These are phyloP conservation scores for Choloepus didactylus DNA, from an alignment of 2,797 vertebrate species.

Conservation along the genomic window DNA sequence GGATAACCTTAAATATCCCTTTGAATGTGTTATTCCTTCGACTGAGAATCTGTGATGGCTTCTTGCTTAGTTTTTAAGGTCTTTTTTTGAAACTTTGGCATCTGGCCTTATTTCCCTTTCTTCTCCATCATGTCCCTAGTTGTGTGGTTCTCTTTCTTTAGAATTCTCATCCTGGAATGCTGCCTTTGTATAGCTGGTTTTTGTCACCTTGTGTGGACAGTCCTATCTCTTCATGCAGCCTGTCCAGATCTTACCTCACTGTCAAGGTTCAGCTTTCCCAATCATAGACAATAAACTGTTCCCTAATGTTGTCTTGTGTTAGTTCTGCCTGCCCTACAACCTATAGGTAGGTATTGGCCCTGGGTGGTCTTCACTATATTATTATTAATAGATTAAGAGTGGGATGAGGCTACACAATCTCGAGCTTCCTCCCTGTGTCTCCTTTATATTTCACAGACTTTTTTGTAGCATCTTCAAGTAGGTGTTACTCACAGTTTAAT, in stretches of 20 bases:
- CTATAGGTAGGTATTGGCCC: not conserved
- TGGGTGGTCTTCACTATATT: not conserved
- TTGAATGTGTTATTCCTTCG: not conserved
- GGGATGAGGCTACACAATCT: not conserved
- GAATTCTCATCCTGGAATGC: not conserved
- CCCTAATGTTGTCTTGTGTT: not conserved
- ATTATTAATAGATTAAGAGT: not conserved
- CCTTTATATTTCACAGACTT: not conserved
- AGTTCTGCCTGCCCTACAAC: not conserved
- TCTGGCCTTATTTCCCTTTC: not conserved
- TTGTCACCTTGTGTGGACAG: not conserved
- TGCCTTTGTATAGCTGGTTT: not conserved
- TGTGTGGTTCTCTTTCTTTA: not conserved
- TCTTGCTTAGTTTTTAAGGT: not conserved
- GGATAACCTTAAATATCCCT: not conserved
- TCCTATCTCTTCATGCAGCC: not conserved
- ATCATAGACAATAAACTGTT: not conserved
- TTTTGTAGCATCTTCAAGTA: not conserved
- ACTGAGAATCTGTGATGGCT: not conserved
- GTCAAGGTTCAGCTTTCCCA: not conserved
- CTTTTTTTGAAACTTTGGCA: not conserved
- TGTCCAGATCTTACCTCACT: not conserved
- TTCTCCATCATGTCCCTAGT: not conserved
- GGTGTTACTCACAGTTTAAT: not conserved
- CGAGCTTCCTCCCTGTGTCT: not conserved